Percentiles rank a stretch among this genome's conserved stretches.
phyloP scores from a whole-genome alignment of 2,888 invertebrate genomes.

The Gymnosoma rotundatum region DNA sequence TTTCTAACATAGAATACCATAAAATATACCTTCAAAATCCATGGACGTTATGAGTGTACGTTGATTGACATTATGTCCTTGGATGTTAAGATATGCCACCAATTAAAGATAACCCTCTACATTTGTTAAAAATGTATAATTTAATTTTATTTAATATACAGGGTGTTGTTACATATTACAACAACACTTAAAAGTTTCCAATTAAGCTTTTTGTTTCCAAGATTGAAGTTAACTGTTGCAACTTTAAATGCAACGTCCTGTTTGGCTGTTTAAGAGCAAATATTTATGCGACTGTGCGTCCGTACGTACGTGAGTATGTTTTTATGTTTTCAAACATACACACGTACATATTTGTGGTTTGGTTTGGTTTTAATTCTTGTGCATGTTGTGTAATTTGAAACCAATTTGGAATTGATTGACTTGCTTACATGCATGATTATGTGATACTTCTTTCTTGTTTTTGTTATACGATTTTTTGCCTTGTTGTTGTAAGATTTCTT shows the following conservation, averaged over 20 bases:
- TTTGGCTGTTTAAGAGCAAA: neutral
- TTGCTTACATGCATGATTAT: conserved; percentile 62
- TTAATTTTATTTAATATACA: conserved; percentile 18
- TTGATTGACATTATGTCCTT: no score
- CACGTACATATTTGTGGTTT: conserved; percentile 53
- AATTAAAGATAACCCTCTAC: no score
- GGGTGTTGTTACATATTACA: neutral
- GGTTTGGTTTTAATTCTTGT: conserved; percentile 56
- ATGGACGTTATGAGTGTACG: no score
- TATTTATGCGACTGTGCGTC: neutral
- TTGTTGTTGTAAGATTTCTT: conserved; percentile 59
- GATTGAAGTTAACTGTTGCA: neutral
- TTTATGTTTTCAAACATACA: neutral
- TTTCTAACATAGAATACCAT: no score
- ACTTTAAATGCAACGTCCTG: conserved; percentile 29
- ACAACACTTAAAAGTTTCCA: neutral
- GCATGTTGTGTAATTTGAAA: conserved; percentile 67
- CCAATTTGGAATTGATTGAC: conserved; percentile 64
- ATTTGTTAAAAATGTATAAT: neutral
- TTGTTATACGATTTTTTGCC: conserved; percentile 8
- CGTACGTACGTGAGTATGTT: neutral
- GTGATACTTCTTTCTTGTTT: conserved; percentile 26
- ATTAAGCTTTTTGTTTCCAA: neutral
- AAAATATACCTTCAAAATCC: no score
- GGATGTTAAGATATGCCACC: no score